Evolutionary conservation across 2,797 vertebrate genomes (phyloP).

Genomic region (Hippoglossus hippoglossus): DNA sequence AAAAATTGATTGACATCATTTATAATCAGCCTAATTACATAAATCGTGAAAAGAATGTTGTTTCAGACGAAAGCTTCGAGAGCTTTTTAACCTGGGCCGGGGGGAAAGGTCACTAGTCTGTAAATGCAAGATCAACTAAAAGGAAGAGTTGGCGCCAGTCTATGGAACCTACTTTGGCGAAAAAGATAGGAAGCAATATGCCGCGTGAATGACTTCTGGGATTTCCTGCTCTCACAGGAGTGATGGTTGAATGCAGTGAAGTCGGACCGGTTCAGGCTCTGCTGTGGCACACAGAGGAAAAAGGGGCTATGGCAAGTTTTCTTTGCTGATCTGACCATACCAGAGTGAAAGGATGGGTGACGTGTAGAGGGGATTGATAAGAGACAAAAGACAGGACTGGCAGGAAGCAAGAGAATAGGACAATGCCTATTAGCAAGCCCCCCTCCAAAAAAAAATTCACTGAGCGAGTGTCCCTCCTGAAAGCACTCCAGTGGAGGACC

Average conservation of each 20-base stretch:
- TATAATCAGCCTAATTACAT: conserved; percentile 81
- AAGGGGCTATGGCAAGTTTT: conserved; percentile 25
- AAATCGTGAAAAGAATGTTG: conserved; percentile 62
- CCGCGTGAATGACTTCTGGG: conserved; percentile 81
- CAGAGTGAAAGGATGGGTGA: conserved; percentile 46
- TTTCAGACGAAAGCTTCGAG: conserved; percentile 32
- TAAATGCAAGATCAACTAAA: conserved; percentile 51
- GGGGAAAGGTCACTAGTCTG: conserved; percentile 34
- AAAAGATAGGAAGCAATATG: conserved; percentile 83
- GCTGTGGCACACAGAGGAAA: conserved; percentile 41
- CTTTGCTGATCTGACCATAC: conserved; percentile 41
- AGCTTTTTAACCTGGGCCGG: conserved; percentile 15
- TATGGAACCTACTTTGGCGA: conserved; percentile 67
- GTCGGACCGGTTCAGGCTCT: conserved; percentile 41
- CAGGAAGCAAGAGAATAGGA: conserved; percentile 67
- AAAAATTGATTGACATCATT: conserved; percentile 74
- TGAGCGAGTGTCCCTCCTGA: conserved; percentile 51
- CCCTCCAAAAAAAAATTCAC: conserved; percentile 17
- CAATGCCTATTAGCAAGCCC: conserved; percentile 73
- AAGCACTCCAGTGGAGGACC: conserved; percentile 69
- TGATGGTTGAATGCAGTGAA: conserved; percentile 73
- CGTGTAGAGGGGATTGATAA: conserved; percentile 43
- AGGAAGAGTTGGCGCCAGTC: conserved; percentile 67
- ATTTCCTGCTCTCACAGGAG: conserved; percentile 81
- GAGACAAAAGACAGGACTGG: conserved; percentile 62